Evolutionary conservation across 2,797 vertebrate species (phyloP).

Genomic region (Petrocephalus sullivani): DNA sequence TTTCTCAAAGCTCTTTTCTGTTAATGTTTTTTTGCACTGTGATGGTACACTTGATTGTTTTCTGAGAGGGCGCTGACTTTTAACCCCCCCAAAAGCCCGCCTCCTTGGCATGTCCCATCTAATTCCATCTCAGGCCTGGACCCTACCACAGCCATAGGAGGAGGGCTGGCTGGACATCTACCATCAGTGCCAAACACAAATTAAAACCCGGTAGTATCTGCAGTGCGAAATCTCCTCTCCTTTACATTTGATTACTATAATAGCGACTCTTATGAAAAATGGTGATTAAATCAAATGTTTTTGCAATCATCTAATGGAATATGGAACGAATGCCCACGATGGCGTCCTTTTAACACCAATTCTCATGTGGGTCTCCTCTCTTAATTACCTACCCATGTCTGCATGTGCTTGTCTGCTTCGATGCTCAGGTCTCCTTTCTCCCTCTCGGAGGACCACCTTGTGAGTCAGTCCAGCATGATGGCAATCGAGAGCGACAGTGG

Average conservation of each 20-base stretch:
- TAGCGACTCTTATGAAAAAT: constrained; percentile 33
- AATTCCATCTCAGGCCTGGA: not conserved
- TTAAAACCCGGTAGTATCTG: not conserved
- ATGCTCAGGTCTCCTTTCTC: not conserved
- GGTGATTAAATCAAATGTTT: constrained; percentile 63
- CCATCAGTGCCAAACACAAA: not conserved
- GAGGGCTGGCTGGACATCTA: not conserved
- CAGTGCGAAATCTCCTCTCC: not conserved
- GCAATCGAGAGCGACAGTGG: constrained; percentile 50
- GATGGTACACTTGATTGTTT: not conserved
- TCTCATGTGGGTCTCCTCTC: not conserved
- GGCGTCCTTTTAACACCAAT: not conserved
- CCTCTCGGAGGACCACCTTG: not conserved
- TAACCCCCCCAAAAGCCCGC: not conserved
- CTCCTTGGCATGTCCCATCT: not conserved
- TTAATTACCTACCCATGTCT: not conserved
- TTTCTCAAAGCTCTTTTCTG: not conserved
- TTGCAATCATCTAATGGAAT: constrained; percentile 31
- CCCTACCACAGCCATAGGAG: not conserved
- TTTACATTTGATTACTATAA: not conserved
- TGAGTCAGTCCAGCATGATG: constrained; percentile 38
- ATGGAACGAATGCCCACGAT: constrained; percentile 29
- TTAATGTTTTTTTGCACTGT: not conserved
- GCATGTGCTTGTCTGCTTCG: not conserved
- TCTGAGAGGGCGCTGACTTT: not conserved